Percentiles rank a stretch among this genome's conserved stretches.
Conservation (phyloP, 2,888 invertebrate species). For the Agrochola circellaris region DNA sequence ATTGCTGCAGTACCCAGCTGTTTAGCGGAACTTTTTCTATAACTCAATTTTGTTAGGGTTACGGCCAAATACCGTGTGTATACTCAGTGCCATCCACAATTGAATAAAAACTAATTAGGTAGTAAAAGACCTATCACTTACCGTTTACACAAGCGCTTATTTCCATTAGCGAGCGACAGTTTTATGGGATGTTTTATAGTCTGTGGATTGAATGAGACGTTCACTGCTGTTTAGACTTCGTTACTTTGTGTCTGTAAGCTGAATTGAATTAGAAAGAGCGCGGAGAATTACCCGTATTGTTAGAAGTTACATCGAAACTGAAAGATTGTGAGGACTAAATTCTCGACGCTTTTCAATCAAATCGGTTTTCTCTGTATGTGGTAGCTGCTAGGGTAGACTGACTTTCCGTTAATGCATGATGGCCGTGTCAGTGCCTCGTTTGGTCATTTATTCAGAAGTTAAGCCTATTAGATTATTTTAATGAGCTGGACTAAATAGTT, state of each 20-base stretch:
- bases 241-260: not conserved
- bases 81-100: not conserved
- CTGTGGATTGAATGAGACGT: constrained; percentile 2
- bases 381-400: too few species aligned
- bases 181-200: constrained; percentile 30
- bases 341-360: not conserved
- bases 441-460: not conserved
- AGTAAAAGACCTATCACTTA: not conserved
- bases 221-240: not conserved
- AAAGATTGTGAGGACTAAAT: not conserved
- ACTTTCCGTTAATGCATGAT: too few species aligned
- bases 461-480: not conserved
- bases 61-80: not conserved
- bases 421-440: not conserved
- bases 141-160: constrained; percentile 18
- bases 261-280: not conserved
- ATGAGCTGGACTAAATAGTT: not conserved
- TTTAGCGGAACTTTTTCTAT: not conserved
- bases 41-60: not conserved
- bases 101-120: constrained; percentile 22
- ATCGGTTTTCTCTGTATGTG: not conserved
- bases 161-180: constrained; percentile 28
- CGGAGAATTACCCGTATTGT: not conserved
- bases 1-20: not conserved
- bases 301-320: not conserved